Base-by-base conservation (phyloP, 1,140 invertebrate species). In the Diachasma alloeum region DNA sequence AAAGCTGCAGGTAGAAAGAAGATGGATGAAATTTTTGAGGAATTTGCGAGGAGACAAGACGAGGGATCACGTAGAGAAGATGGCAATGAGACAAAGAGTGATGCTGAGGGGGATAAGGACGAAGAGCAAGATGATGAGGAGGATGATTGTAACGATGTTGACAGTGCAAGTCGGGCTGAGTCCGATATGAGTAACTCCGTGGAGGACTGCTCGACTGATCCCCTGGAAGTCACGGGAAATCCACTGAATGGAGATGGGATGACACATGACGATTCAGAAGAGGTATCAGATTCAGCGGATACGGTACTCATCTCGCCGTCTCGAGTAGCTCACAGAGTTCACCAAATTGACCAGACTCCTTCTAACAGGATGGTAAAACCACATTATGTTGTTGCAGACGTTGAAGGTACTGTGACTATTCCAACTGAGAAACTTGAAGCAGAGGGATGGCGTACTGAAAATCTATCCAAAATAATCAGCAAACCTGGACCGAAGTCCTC, bases 1-100 rank as follows among this genome's bases (percentile, higher is more conserved):
- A 84, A 86, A 76, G 78, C 83, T 74, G 75, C 86, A 66, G 87
- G 81, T n/a, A 83, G 90, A 19, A 85, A 83, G 36, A 91, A 89
- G 79, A 85, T 91, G 39, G 83, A 90, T 66, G 86, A 91, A 79
- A 75, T 92, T 36, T 86, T 91, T 72, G 84, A 90, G 77, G 87
- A 90, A 83, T 92, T 83, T 84, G 86, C 83, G 0, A 75, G 78
- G 39, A 85, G 82, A 63, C 83, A 89, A 72, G 80, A 84, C 53
- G 78, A 84, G 24, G 22, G 79, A 2, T 67, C 71, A 31, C 17
- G 19, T 11, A 53, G 72, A 24, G 36, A 59, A 19, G 66, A 75
- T 19, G 42, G 42, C 22, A 44, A 69, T 53, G 59, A 79, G 1
- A 39, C 39, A 17, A 26, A 76, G 22, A 53, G 72, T 0, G 13